Evolutionary conservation across 2,888 invertebrate genomes (phyloP).

Genomic region (Sphaerophoria taeniata): DNA sequence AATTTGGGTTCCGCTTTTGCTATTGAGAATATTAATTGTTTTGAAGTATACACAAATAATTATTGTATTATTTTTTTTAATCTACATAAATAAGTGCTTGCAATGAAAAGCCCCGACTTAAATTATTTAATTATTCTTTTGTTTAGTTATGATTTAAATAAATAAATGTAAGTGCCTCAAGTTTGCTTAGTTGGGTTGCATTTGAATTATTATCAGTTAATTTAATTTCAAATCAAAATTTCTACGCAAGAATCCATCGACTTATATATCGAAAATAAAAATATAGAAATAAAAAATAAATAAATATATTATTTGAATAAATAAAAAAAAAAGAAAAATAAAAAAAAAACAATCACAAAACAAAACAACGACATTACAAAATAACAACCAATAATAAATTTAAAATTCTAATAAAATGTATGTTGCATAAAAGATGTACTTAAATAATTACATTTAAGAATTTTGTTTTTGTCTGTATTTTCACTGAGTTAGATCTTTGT

Average conservation of each 20-base stretch:
- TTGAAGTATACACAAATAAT: slow-evolving; percentile 1
- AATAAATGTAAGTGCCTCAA: slow-evolving; percentile 32
- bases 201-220: slow-evolving; percentile 11
- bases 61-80: neutral
- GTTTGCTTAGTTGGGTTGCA: slow-evolving; percentile 28
- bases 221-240: neutral
- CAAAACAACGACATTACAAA: slow-evolving; percentile 26
- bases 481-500: slow-evolving; percentile 40
- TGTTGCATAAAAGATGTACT: neutral
- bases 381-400: slow-evolving; percentile 30
- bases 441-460: slow-evolving; percentile 45
- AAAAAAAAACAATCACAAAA: slow-evolving; percentile 46
- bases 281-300: neutral
- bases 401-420: neutral
- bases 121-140: slow-evolving; percentile 38
- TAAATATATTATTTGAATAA: slow-evolving; percentile 2
- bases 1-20: slow-evolving; percentile 59
- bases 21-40: slow-evolving; percentile 5
- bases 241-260: slow-evolving; percentile 51
- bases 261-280: slow-evolving; percentile 22
- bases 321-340: slow-evolving; percentile 11
- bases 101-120: slow-evolving; percentile 36
- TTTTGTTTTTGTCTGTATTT: neutral
- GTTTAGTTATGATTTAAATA: neutral
- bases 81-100: slow-evolving; percentile 27